A percentile compares a stretch with the other conserved stretches of the same genome.
Evolutionary conservation across 2,888 invertebrate species (phyloP).

Genomic region (Philhelius pedissequus): DNA sequence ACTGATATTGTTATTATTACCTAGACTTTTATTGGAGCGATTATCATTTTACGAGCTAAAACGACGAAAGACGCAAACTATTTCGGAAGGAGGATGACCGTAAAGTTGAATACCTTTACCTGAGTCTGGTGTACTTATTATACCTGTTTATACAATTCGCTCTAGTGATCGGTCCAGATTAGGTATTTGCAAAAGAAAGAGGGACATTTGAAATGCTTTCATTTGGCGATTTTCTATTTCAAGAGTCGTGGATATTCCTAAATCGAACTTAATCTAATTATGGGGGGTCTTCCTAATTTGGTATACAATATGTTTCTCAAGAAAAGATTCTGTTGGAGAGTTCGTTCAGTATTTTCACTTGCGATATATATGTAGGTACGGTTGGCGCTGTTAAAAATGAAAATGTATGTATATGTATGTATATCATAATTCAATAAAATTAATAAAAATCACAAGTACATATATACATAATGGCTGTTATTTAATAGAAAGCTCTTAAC

Average conservation of each 20-base stretch:
- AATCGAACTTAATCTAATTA: conserved; percentile 50
- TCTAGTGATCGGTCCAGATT: background rate
- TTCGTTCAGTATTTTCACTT: background rate
- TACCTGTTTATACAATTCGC: background rate
- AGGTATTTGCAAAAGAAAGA: conserved; percentile 30
- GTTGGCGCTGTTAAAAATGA: no score
- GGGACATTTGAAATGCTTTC: conserved; percentile 49
- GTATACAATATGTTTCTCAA: conserved; percentile 3
- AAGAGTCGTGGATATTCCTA: conserved; percentile 45
- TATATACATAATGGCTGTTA: no score
- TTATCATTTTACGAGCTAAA: conserved; percentile 38
- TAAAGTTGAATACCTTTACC: background rate
- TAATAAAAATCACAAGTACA: no score
- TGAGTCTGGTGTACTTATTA: background rate
- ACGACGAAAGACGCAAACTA: conserved; percentile 28
- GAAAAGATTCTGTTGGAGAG: background rate
- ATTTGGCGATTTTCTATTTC: conserved; percentile 20
- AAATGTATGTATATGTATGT: no score
- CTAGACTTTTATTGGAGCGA: conserved; percentile 49
- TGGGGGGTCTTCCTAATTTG: conserved; percentile 5
- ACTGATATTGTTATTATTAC: conserved; percentile 62
- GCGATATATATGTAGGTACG: no score
- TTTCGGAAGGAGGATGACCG: conserved; percentile 51
- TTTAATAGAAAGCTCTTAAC: no score
- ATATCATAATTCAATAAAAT: no score